Conservation (phyloP, 2,888 invertebrate genomes). For the Resseliella maxima region DNA sequence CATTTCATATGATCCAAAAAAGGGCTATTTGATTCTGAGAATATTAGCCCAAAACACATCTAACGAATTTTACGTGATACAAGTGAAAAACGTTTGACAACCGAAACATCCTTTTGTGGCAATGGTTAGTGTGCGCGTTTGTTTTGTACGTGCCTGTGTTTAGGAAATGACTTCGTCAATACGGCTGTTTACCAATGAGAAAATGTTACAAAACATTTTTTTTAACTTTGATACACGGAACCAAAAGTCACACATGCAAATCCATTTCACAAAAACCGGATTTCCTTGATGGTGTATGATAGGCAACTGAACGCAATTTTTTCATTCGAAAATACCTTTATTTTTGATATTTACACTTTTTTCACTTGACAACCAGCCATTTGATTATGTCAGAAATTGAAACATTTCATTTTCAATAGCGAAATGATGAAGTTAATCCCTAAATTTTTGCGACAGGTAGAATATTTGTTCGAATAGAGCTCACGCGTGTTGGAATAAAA, state of each 20-base stretch:
- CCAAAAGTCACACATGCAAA: slow-evolving; percentile 1
- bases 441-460: background rate
- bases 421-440: background rate
- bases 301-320: background rate
- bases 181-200: background rate
- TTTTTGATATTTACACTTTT: background rate
- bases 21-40: background rate
- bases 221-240: background rate
- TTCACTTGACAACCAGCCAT: background rate
- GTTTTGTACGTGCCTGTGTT: slow-evolving; percentile 10
- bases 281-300: slow-evolving; percentile 12
- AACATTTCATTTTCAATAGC: background rate
- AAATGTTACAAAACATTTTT: slow-evolving; percentile 25
- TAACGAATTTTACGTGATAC: slow-evolving; percentile 32
- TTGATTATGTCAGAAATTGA: slow-evolving; percentile 15
- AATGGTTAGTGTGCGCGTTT: background rate
- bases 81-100: background rate
- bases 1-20: background rate
- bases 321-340: background rate
- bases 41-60: slow-evolving; percentile 16
- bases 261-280: background rate
- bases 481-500: background rate
- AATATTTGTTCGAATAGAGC: background rate
- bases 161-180: slow-evolving; percentile 13
- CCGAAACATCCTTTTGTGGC: background rate